Conservation (phyloP, 2,113 vertebrate species). For the Cyphomyrus plagiostoma region DNA sequence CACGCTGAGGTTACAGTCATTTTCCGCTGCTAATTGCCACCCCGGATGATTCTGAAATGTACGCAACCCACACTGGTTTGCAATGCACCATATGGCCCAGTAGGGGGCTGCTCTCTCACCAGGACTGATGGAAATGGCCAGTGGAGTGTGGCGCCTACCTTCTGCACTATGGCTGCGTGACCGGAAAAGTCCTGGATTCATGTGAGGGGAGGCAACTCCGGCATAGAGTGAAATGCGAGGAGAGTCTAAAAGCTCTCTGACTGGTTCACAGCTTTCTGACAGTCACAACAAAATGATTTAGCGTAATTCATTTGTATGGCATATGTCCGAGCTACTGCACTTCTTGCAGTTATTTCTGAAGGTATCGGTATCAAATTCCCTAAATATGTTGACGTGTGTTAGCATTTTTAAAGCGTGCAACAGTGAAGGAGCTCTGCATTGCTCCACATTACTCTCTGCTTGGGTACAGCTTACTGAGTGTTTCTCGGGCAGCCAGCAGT, state of each 20-base stretch:
- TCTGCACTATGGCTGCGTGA: neutral
- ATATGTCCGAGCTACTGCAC: neutral
- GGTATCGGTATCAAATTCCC: neutral
- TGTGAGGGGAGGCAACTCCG: neutral
- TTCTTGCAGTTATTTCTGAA: neutral
- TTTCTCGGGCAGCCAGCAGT: neutral
- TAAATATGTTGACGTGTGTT: neutral
- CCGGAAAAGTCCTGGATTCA: neutral
- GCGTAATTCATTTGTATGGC: neutral
- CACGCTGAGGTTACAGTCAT: slow-evolving; percentile 13
- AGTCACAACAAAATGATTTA: neutral
- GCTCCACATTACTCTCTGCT: neutral
- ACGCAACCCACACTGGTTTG: neutral
- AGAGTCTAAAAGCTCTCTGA: neutral
- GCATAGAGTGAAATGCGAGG: neutral
- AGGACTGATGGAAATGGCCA: slow-evolving; percentile 22
- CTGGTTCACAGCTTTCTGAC: neutral
- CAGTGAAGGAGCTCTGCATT: neutral
- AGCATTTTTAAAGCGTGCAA: neutral
- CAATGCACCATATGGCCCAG: slow-evolving; percentile 17
- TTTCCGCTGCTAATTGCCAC: slow-evolving; percentile 17
- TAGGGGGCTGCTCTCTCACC: neutral
- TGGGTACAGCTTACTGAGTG: neutral
- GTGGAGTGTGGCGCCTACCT: neutral
- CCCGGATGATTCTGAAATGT: neutral